Evolutionary conservation across 2,888 invertebrate species (phyloP).

Genomic region (Colletes collaris): DNA sequence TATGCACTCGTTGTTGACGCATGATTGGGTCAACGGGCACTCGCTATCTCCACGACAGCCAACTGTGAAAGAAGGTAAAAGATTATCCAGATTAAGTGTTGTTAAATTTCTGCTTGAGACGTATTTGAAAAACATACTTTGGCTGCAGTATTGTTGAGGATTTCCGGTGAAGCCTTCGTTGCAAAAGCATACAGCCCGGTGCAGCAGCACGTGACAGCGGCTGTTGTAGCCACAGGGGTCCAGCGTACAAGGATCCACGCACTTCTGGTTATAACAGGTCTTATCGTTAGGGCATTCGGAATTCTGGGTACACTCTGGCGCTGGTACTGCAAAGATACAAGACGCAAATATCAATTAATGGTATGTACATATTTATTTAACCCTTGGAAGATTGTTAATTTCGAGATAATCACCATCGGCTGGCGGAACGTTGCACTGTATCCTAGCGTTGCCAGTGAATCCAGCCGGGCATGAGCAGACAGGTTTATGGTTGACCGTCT

Average conservation of each 20-base stretch:
- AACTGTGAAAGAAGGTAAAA: slow-evolving; percentile 82
- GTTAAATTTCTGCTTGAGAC: neutral
- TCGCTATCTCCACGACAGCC: slow-evolving; percentile 94
- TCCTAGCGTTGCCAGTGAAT: slow-evolving; percentile 91
- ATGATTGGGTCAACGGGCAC: slow-evolving; percentile 92
- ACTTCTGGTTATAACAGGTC: slow-evolving; percentile 90
- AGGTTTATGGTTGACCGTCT: slow-evolving; percentile 91
- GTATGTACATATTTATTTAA: too few relatives aligned
- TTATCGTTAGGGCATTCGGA: slow-evolving; percentile 92
- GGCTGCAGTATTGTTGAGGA: slow-evolving; percentile 90
- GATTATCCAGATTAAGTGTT: neutral
- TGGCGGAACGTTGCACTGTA: slow-evolving; percentile 86
- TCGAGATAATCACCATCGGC: slow-evolving; percentile 46
- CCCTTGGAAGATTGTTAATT: neutral
- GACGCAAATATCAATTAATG: neutral
- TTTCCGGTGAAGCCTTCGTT: slow-evolving; percentile 93
- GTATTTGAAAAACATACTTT: slow-evolving; percentile 85
- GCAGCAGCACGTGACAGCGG: slow-evolving; percentile 90
- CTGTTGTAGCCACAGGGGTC: slow-evolving; percentile 91
- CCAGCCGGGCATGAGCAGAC: slow-evolving; percentile 92
- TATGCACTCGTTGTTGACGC: slow-evolving; percentile 91
- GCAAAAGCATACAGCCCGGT: slow-evolving; percentile 92
- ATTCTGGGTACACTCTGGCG: slow-evolving; percentile 89
- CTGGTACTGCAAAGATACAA: slow-evolving; percentile 82
- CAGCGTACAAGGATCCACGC: slow-evolving; percentile 90